phyloP scores from a whole-genome alignment of 2,888 invertebrate species.

The Xestoiulus laeticollis region DNA sequence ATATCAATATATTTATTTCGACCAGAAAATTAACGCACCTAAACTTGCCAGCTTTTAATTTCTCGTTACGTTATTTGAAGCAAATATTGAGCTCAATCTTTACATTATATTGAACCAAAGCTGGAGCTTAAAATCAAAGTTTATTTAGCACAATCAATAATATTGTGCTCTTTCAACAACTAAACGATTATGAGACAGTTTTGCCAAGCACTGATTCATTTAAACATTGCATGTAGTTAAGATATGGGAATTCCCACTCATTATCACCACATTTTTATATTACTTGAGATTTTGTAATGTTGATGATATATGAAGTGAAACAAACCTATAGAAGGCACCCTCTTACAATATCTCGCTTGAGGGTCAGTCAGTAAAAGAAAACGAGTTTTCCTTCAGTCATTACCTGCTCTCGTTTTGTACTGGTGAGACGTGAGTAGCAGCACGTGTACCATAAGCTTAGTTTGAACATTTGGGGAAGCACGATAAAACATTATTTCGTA shows the following conservation, averaged over 20 bases:
- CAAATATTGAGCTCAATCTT: too few species aligned
- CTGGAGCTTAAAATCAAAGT: too few species aligned
- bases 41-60: too few species aligned
- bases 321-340: background rate
- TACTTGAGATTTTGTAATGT: background rate
- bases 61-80: too few species aligned
- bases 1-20: too few species aligned
- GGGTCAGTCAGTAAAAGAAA: slow-evolving; percentile 43
- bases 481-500: background rate
- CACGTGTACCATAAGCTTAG: background rate
- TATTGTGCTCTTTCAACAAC: background rate
- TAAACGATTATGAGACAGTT: background rate
- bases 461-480: background rate
- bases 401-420: slow-evolving; percentile 30
- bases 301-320: background rate
- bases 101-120: too few species aligned
- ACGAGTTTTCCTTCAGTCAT: background rate
- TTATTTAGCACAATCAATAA: too few species aligned
- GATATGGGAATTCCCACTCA: background rate
- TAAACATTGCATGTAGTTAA: background rate
- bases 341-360: background rate
- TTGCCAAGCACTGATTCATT: background rate
- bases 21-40: too few species aligned
- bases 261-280: background rate
- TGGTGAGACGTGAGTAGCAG: background rate